Conservation (phyloP, 2,888 invertebrate species). For the Drosophila demipolita region DNA sequence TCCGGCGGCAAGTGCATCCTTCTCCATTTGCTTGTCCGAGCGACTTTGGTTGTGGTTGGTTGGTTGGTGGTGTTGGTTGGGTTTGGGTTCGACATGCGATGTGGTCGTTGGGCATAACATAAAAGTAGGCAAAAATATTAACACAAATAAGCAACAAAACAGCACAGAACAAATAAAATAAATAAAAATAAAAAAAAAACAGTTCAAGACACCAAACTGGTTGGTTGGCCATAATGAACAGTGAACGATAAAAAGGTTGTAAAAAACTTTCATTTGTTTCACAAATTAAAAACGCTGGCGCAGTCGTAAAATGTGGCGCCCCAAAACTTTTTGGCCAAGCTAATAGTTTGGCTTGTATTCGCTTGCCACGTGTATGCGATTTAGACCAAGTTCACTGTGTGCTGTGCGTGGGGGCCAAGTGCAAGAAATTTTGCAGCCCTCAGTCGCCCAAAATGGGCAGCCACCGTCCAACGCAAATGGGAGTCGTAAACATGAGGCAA, state of each 20-base stretch:
- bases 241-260: slow-evolving; percentile 79
- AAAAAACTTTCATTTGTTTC: slow-evolving; percentile 79
- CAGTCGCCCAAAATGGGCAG: slow-evolving; percentile 49
- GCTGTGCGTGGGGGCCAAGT: slow-evolving; percentile 22
- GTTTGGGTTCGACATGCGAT: slow-evolving; percentile 66
- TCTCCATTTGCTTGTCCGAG: slow-evolving; percentile 76
- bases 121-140: slow-evolving; percentile 79
- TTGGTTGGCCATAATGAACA: slow-evolving; percentile 69
- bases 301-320: slow-evolving; percentile 68
- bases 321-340: slow-evolving; percentile 59
- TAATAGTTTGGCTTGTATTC: slow-evolving; percentile 64
- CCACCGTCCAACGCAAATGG: slow-evolving; percentile 72
- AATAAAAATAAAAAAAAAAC: slow-evolving; percentile 20
- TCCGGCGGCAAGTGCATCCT: slow-evolving; percentile 85
- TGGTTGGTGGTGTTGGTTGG: slow-evolving; percentile 44
- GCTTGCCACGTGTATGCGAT: slow-evolving; percentile 69
- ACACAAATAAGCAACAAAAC: slow-evolving; percentile 49
- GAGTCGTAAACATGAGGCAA: slow-evolving; percentile 68
- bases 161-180: slow-evolving; percentile 16
- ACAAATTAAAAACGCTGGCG: slow-evolving; percentile 71
- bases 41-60: slow-evolving; percentile 58
- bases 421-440: slow-evolving; percentile 68
- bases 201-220: slow-evolving; percentile 60
- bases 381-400: slow-evolving; percentile 49
- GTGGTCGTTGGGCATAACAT: slow-evolving; percentile 60